These are phyloP conservation scores for Sericinus montela DNA, from an alignment of 2,888 invertebrate genomes.

Conservation along the genomic window DNA sequence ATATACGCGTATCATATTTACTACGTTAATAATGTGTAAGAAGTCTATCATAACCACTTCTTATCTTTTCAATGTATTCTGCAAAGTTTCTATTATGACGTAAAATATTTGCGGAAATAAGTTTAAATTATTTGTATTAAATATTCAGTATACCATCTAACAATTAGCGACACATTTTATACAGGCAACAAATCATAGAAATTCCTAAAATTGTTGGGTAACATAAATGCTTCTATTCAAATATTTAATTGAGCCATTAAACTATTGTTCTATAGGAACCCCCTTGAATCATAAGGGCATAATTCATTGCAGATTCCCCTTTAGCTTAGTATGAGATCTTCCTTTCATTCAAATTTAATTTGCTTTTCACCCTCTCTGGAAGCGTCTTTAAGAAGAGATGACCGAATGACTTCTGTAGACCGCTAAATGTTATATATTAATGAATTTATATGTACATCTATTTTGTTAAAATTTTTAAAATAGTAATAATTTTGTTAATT, in stretches of 20 bases:
- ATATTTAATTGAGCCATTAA: constrained; percentile 76
- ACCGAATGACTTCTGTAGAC: constrained; percentile 57
- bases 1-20: too few species aligned
- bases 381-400: constrained; percentile 63
- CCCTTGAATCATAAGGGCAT: constrained; percentile 56
- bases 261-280: constrained; percentile 67
- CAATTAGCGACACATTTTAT: constrained; percentile 18
- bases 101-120: too few species aligned
- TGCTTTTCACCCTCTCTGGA: constrained; percentile 72
- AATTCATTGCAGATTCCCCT: constrained; percentile 71
- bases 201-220: constrained; percentile 31
- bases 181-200: constrained; percentile 36
- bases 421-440: neutral
- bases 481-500: too few species aligned
- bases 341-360: constrained; percentile 77
- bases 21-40: too few species aligned
- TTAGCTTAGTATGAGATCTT: constrained; percentile 62
- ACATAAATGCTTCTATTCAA: constrained; percentile 53
- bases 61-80: too few species aligned
- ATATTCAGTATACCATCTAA: too few species aligned
- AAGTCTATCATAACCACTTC: too few species aligned
- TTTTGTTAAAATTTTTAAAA: too few species aligned
- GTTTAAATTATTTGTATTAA: too few species aligned
- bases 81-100: too few species aligned
- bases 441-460: too few species aligned